These are phyloP conservation scores for Riptortus pedestris DNA, from an alignment of 1,140 invertebrate genomes.

Conservation along the genomic window DNA sequence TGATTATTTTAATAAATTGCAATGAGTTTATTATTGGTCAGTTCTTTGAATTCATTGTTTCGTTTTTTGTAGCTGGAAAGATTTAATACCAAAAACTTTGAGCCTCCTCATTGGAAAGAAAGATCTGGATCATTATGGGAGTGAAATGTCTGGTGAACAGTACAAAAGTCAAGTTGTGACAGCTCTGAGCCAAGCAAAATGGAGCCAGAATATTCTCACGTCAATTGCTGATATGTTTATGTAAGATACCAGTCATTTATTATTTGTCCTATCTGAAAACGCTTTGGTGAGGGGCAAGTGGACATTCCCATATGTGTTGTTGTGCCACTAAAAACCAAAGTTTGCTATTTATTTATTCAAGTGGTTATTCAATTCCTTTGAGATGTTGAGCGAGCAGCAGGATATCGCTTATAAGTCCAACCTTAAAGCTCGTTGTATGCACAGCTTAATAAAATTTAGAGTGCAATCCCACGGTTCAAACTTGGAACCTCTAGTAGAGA, in stretches of 20 bases:
- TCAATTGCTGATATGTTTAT: constrained; percentile 42
- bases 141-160: constrained; percentile 37
- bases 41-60: too few relatives aligned
- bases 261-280: too few relatives aligned
- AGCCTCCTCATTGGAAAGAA: constrained; percentile 40
- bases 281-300: not conserved
- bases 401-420: too few relatives aligned
- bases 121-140: constrained; percentile 36
- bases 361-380: too few relatives aligned
- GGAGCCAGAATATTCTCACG: constrained; percentile 37
- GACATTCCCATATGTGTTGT: not conserved
- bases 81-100: constrained; percentile 39
- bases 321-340: not conserved
- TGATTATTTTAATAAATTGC: too few relatives aligned
- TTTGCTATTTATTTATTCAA: too few relatives aligned
- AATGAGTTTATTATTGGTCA: too few relatives aligned
- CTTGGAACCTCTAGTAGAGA: too few relatives aligned
- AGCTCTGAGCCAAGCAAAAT: constrained; percentile 37
- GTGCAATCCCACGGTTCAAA: too few relatives aligned
- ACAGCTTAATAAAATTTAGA: too few relatives aligned
- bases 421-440: too few relatives aligned
- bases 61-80: constrained; percentile 39
- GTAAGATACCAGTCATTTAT: constrained; percentile 32
- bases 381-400: too few relatives aligned
- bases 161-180: constrained; percentile 41